These are phyloP conservation scores for Sphinx pinastri DNA, from an alignment of 2,888 invertebrate species.

Conservation along the genomic window DNA sequence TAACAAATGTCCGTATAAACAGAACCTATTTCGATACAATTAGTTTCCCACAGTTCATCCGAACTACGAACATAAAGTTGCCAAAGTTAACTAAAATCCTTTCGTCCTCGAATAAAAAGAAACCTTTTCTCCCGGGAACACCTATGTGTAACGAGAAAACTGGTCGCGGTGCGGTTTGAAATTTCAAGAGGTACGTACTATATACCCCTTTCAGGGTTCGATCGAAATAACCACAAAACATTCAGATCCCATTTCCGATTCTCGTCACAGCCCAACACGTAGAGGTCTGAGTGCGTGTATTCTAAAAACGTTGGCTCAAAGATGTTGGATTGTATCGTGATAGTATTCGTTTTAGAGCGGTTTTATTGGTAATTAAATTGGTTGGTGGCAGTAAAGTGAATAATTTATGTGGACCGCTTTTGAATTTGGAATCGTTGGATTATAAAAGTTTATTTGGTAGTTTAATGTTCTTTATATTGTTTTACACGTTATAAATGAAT, in stretches of 20 bases:
- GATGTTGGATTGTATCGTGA: slow-evolving; percentile 21
- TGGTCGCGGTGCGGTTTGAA: slow-evolving; percentile 60
- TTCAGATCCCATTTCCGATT: slow-evolving; percentile 74
- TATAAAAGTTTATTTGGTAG: neutral
- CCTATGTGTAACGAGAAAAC: slow-evolving; percentile 66
- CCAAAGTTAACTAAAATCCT: slow-evolving; percentile 48
- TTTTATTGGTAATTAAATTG: slow-evolving; percentile 25
- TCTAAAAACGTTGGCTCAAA: slow-evolving; percentile 37
- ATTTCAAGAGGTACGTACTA: slow-evolving; percentile 58
- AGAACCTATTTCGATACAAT: neutral
- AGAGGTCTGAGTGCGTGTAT: slow-evolving; percentile 60
- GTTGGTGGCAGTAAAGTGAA: neutral
- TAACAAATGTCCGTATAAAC: neutral
- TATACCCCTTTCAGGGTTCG: slow-evolving; percentile 69
- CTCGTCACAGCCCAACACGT: slow-evolving; percentile 75
- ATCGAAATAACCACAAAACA: slow-evolving; percentile 79
- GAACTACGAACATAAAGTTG: slow-evolving; percentile 40
- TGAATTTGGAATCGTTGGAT: neutral
- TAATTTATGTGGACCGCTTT: slow-evolving; percentile 1
- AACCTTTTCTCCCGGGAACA: slow-evolving; percentile 59
- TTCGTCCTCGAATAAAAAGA: slow-evolving; percentile 50
- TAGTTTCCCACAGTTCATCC: neutral
- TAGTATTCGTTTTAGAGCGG: slow-evolving; percentile 20
- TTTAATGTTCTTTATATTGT: too few species aligned
- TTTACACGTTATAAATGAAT: too few species aligned